Conservation (phyloP, 2,888 invertebrate genomes). For the Eugnorisma glareosa region DNA sequence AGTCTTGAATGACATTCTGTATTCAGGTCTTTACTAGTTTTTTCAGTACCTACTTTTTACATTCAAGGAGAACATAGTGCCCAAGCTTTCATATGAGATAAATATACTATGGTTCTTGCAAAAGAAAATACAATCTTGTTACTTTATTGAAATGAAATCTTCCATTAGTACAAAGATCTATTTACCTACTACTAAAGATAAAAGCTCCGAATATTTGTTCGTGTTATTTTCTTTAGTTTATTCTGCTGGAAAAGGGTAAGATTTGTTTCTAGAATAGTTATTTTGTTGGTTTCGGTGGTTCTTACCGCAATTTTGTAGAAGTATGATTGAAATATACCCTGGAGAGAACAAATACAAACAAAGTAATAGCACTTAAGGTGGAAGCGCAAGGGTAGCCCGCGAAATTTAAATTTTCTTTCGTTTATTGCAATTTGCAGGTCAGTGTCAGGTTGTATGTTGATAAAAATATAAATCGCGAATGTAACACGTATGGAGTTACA, state of each 20-base stretch:
- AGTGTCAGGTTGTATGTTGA: no score
- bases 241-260: background rate
- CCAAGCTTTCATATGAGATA: background rate
- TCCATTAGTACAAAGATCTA: background rate
- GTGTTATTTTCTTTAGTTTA: constrained; percentile 7
- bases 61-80: background rate
- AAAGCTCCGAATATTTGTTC: constrained; percentile 16
- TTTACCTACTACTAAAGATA: background rate
- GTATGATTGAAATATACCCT: background rate
- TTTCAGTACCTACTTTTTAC: background rate
- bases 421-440: no score
- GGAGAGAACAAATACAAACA: background rate
- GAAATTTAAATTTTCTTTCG: no score
- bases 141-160: background rate
- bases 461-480: no score
- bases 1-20: background rate
- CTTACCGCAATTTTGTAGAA: background rate
- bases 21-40: background rate
- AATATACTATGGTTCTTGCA: background rate
- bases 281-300: background rate
- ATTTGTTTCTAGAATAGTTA: background rate
- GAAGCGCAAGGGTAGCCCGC: no score
- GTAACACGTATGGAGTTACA: no score
- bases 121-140: constrained; percentile 5
- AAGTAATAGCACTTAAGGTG: background rate